phyloP scores from a whole-genome alignment of 2,888 invertebrate species.

The Mimumesa dahlbomi region DNA sequence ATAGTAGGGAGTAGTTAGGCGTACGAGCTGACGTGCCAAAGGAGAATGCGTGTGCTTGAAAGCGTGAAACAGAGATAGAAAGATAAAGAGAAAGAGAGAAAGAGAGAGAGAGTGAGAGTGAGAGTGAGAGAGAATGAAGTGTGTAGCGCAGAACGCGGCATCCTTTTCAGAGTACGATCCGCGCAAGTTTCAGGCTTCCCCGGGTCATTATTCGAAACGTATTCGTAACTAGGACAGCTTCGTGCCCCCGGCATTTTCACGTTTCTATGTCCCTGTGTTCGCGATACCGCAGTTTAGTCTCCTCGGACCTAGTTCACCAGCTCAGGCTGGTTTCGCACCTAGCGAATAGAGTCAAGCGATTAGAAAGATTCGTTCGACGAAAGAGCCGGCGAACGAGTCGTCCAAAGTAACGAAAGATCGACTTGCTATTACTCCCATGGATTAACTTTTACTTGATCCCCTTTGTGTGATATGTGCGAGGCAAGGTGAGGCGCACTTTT shows the following conservation, averaged over 20 bases:
- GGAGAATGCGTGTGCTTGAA: constrained; percentile 31
- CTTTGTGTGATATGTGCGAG: too few species aligned
- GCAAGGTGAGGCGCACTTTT: background rate
- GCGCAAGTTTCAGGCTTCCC: constrained; percentile 13
- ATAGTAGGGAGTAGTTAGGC: constrained; percentile 48
- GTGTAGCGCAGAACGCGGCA: constrained; percentile 8
- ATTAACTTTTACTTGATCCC: too few species aligned
- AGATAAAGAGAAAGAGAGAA: constrained; percentile 5
- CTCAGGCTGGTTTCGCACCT: too few species aligned
- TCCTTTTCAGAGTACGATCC: constrained; percentile 21
- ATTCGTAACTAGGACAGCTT: constrained; percentile 21
- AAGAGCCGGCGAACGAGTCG: too few species aligned
- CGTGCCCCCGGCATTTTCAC: constrained; percentile 10
- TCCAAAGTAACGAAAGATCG: too few species aligned
- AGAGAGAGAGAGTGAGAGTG: constrained; percentile 5
- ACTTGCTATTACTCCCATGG: too few species aligned
- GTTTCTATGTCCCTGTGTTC: too few species aligned
- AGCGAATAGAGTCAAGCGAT: too few species aligned
- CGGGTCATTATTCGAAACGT: constrained; percentile 12
- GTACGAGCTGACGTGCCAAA: constrained; percentile 66
- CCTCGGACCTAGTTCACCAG: too few species aligned
- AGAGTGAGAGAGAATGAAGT: background rate
- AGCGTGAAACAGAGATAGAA: constrained; percentile 2
- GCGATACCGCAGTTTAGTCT: too few species aligned
- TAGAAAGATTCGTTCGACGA: too few species aligned